Conservation (phyloP, 2,888 invertebrate genomes). For the Unio delphinus region DNA sequence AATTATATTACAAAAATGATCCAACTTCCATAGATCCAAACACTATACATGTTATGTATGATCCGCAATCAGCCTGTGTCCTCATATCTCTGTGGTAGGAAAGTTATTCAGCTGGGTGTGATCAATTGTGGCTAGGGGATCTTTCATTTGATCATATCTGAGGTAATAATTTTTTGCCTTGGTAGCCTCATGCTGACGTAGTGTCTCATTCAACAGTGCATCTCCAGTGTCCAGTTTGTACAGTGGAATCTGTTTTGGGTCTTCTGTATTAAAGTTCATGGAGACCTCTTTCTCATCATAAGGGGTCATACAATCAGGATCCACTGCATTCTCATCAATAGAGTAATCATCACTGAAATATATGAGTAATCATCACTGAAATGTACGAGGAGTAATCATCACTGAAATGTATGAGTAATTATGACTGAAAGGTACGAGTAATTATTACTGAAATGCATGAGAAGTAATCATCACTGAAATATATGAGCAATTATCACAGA, state of each 20-base stretch:
- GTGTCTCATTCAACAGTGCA: conserved; percentile 23
- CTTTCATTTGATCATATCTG: neutral
- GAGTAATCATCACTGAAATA: conserved; percentile 54
- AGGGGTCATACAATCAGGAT: conserved; percentile 24
- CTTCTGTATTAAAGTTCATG: conserved; percentile 45
- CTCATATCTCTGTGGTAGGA: conserved; percentile 36
- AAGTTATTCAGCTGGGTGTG: conserved; percentile 22
- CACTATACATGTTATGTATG: too few species aligned
- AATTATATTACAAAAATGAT: too few species aligned
- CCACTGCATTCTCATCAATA: conserved; percentile 55
- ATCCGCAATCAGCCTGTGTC: too few species aligned
- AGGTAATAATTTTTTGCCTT: conserved; percentile 12
- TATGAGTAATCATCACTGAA: neutral
- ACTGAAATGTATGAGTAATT: too few species aligned
- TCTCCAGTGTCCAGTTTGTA: conserved; percentile 25
- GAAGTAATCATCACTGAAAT: too few species aligned
- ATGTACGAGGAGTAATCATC: too few species aligned
- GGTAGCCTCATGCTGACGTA: conserved; percentile 22
- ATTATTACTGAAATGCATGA: too few species aligned
- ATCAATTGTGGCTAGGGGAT: conserved; percentile 14
- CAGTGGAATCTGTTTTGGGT: conserved; percentile 20
- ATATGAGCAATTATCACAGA: too few species aligned
- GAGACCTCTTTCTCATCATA: conserved; percentile 56
- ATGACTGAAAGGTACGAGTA: too few species aligned
- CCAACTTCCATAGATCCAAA: too few species aligned